phyloP scores from a whole-genome alignment of 2,888 invertebrate genomes.

The Tipula helvola region DNA sequence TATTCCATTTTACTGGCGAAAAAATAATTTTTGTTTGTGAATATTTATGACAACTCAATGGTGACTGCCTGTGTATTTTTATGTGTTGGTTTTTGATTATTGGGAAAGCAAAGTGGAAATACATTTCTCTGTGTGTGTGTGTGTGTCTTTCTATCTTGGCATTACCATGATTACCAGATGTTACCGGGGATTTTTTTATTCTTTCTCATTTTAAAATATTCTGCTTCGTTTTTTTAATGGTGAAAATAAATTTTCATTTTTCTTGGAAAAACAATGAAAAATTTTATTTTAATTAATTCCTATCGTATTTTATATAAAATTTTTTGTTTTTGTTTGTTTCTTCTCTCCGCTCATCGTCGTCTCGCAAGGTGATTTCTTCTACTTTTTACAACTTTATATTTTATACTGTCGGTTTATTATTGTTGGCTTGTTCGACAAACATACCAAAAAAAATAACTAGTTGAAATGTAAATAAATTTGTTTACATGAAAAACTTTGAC shows the following conservation, averaged over 20 bases:
- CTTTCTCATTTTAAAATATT: neutral
- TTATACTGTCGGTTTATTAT: neutral
- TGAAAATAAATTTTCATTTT: neutral
- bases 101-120: neutral
- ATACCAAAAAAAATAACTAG: neutral
- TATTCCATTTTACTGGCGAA: neutral
- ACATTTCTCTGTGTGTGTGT: neutral
- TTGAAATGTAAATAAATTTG: neutral
- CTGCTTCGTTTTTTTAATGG: neutral
- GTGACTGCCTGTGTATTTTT: neutral
- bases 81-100: neutral
- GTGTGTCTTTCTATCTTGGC: neutral
- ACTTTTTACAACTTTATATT: neutral
- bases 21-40: neutral
- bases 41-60: neutral
- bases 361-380: neutral
- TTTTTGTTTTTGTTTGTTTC: neutral
- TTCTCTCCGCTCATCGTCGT: neutral
- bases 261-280: neutral
- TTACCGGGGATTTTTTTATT: neutral
- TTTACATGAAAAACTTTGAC: neutral
- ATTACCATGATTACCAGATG: constrained; percentile 4
- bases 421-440: neutral
- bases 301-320: neutral
- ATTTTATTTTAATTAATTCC: neutral